Evolutionary conservation across 2,888 invertebrate species (phyloP), one percentile per base, ranked within the genome.

Genomic region (Andrena minutula): DNA sequence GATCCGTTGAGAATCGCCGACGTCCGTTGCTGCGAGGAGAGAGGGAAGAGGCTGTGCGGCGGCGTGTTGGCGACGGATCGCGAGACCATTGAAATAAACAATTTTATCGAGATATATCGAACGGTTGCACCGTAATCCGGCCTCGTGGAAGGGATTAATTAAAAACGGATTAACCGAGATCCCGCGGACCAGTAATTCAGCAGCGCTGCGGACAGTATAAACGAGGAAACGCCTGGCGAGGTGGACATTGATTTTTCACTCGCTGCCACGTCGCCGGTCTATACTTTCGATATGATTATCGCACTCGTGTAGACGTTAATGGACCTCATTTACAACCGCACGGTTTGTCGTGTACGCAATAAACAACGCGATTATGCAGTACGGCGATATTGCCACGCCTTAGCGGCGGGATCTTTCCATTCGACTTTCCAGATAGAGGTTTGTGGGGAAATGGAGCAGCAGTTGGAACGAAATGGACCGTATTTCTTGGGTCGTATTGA

Each of bases 131-230:
- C 35, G 60, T 79, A 66, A 60, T 68, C 51, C 49, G 10, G 12
- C 10, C 60, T 63, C 23, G 26, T 68, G 75, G 72, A 64, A 26
- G n/a, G 79, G 79, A 85, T 79, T 77, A 83, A 85, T 85, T 85
- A 83, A 85, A 85, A 85, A 70, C 64, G 79, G 82, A 77, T 77
- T 83, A 85, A 77, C 56, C 51, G 66, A 49, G 51, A 49, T 51
- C 60, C 60, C 61, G 63, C 51, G 60, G 64, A 75, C 68, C 74
- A 71, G 28, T 60, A 26, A 70, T 79, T 73, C 74, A 35, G 26
- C 41, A 6, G 47, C 23, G 64, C 41, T 41, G 41, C 1, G 12
- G 1, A 16, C 16, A 16, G 16, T 16, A 41, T 32, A 12, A 7
- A 16, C 30, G 35, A 23, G 26, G 41, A 28, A 58, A 70, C 69